Base-by-base conservation (phyloP, 1,140 invertebrate genomes). In the Penaeus chinensis region DNA sequence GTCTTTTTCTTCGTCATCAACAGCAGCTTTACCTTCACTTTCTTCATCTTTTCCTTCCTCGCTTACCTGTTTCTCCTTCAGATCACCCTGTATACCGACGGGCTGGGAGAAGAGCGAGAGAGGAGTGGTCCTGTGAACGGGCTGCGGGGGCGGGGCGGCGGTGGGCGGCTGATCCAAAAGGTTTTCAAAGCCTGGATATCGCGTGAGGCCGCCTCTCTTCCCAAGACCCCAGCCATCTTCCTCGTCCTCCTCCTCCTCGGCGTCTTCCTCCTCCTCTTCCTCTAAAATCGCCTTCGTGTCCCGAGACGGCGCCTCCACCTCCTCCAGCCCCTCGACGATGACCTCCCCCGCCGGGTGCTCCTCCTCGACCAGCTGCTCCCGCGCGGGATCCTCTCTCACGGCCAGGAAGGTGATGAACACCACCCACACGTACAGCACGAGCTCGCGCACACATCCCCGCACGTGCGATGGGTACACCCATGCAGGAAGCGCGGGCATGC, bases 111-210 rank as follows among this genome's bases (percentile, higher is more conserved):
- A 27, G 65, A 61, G 16, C 47, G 81, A 61, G 60, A 47, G 81
- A 18, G 80, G 86, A 7, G 80, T 62, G 60, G 27, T 80, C n/a
- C 47, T 66, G 62, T 71, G 86, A 24, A 8, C 54, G 54, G 71
- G 47, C n/a, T 79, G 71, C 61, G 71, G 71, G 42, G 37, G 79
- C 47, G 63, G 84, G 42, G 63, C 71, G 65, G 86, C 71, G 10
- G 81, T 77, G 24, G 86, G 86, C 4, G 86, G 74, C 27, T 87
- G 86, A 82, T 80, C 86, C 74, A 87, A 87, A 69, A 87, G 82
- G 86, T 87, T 87, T 62, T 87, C 86, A 65, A 87, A 65, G 32
- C 80, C 86, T n/a, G 86, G 86, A 81, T 87, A 87, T 32, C 86
- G 86, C 27, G 86, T 77, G 61, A 87, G 71, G 18, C 86, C 86